phyloP scores from a whole-genome alignment of 2,113 vertebrate genomes.

The Petroica traversi region DNA sequence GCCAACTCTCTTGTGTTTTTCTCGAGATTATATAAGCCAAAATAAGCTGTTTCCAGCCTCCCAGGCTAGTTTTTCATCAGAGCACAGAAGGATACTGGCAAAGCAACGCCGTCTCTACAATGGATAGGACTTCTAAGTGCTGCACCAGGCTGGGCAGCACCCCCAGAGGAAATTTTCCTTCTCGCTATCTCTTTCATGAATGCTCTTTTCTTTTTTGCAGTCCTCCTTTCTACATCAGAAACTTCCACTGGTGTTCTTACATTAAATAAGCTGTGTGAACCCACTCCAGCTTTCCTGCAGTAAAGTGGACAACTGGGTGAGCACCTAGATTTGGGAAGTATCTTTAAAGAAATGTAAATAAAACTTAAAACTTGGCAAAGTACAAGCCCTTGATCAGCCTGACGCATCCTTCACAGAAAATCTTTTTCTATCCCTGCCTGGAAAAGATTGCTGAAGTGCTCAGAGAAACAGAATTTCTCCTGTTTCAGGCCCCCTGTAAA shows the following conservation, averaged over 20 bases:
- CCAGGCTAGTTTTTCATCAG: background rate
- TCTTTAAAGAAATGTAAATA: background rate
- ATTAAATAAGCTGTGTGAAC: background rate
- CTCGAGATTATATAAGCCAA: background rate
- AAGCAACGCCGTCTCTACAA: background rate
- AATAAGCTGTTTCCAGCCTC: background rate
- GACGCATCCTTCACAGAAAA: background rate
- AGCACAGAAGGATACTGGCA: background rate
- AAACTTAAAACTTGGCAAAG: background rate
- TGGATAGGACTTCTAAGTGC: accelerated
- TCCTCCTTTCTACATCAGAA: background rate
- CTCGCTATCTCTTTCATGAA: background rate
- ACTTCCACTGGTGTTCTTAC: background rate
- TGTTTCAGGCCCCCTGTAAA: background rate
- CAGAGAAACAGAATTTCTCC: background rate
- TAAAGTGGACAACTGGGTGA: background rate
- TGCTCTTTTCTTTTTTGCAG: background rate
- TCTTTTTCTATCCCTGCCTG: background rate
- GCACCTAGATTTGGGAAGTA: background rate
- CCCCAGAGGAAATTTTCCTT: background rate
- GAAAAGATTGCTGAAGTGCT: background rate
- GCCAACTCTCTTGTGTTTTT: background rate
- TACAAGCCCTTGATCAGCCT: background rate
- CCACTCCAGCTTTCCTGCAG: background rate
- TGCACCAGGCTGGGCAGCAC: background rate